Base-by-base conservation (phyloP, 2,888 invertebrate genomes). In the Himalopsyche anomala region DNA sequence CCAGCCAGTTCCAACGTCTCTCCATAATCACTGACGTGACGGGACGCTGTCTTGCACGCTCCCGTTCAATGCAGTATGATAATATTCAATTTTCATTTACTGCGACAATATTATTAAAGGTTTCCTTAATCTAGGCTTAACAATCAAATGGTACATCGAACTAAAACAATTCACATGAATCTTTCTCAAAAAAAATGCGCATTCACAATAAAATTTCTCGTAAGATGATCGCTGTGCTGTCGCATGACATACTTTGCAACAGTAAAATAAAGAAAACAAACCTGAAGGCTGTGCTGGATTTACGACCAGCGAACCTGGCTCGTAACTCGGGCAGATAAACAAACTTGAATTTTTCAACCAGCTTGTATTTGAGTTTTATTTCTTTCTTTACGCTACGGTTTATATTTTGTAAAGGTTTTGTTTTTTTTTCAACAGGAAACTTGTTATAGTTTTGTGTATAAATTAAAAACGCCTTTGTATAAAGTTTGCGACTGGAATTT, bases 291-390 rank as follows among this genome's bases (percentile, higher is more conserved):
- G 19, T 62, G n/a, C 28, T 62, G 62, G 28, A 62, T 62, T 62
- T 62, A 62, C 62, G 62, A 62, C 62, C 62, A 62, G 62, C 62
- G 62, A 62, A 62, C 62, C 62, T 62, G 62, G 62, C n/a, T 62
- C 62, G 62, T 62, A 62, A 62, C 62, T 62, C 28, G 62, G 15
- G 19, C 4, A 62, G 62, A 62, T 62, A 62, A 62, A 62, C 62
- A 62, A 28, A 62, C 62, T 62, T n/a, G 62, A 62, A 62, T 62
- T 62, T 62, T 62, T 62, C 62, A 62, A 19, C 62, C 62, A 28
- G 19, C 62, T 62, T 62, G 62, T 28, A 19, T 62, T 62, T 62
- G 62, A 62, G 62, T 62, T 62, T 62, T 62, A 62, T 62, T 62
- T 28, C 62, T 28, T 62, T 62, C 62, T 62, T 62, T 62, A 62